Base-by-base conservation (phyloP, 2,797 vertebrate genomes). In the Darevskia nairensis region DNA sequence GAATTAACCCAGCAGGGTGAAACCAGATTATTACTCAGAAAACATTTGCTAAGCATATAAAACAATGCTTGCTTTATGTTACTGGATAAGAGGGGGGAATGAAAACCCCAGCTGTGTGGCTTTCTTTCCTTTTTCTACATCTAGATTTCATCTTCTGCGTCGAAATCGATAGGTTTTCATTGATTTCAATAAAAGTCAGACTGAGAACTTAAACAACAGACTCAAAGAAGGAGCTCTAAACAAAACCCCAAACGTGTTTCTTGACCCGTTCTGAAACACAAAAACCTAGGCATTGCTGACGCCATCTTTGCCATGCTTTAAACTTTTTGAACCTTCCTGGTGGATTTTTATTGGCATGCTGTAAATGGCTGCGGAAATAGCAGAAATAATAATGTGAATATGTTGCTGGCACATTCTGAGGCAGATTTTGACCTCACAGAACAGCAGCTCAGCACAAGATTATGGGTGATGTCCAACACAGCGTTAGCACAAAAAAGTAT, bases 291-390 rank as follows among this genome's bases (percentile, higher is more conserved):
- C 13, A 90, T 29, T 76, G 15, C 1, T 0, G 3, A 35, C 80
- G 5, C 8, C 44, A 87, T 89, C 23, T 78, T 11, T 76, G 0
- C 0, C 4, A 50, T 3, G 0, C n/a, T 41, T 89, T 89, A 81
- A 72, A 91, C 89, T 21, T 91, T 89, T 79, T 88, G 87, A 69
- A 71, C 13, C 10, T 5, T 61, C 6, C 39, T 17, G 79, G 69
- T 32, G 1, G 32, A 87, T 1, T 2, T 41, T 90, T 89, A 84
- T 80, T 91, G 88, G 4, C 19, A 69, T 15, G 10, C 15, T 84
- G n/a, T 41, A 85, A 91, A 93, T 86, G 89, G 72, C 88, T 80
- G 85, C 86, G 93, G 83, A 90, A 83, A 88, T 32, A 89, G 76
- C 27, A 35, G 71, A 11, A 86, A 17, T 61, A 29, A 71, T 69